Evolutionary conservation across 2,888 invertebrate genomes (phyloP).

Genomic region (Eustalomyia histrio): DNA sequence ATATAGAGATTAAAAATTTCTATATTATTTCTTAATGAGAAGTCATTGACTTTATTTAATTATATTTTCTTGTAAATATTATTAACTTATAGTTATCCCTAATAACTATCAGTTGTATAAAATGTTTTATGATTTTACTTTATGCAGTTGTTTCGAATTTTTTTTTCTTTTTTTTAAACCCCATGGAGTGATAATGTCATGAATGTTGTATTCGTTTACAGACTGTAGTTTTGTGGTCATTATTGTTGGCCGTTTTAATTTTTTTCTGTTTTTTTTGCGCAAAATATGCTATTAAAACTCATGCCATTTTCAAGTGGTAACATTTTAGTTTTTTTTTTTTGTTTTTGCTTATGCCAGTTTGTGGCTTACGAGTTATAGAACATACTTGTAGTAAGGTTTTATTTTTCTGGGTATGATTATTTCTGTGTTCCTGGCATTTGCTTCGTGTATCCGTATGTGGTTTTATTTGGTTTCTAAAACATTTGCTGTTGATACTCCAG

Average conservation of each 20-base stretch:
- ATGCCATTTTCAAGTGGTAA: constrained; percentile 29
- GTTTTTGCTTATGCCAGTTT: constrained; percentile 19
- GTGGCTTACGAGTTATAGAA: constrained; percentile 50
- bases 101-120: neutral
- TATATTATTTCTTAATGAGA: neutral
- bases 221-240: constrained; percentile 51
- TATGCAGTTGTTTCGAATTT: constrained; percentile 22
- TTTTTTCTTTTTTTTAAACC: neutral
- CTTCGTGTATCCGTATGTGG: neutral
- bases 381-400: constrained; percentile 19
- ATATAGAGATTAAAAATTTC: neutral
- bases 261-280: constrained; percentile 6
- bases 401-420: neutral
- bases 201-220: neutral
- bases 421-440: constrained; percentile 14
- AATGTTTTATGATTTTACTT: neutral
- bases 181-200: constrained; percentile 32
- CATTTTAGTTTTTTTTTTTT: constrained; percentile 1
- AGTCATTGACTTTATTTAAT: constrained; percentile 21
- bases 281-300: constrained; percentile 31
- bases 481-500: constrained; percentile 36
- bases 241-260: constrained; percentile 31
- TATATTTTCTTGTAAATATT: neutral
- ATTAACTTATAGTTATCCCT: too few relatives aligned
- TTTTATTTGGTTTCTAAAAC: constrained; percentile 39